Percentiles rank a stretch among this genome's conserved stretches.
Evolutionary conservation across 2,113 vertebrate species (phyloP).

Genomic region (Oncorhynchus gorbuscha): DNA sequence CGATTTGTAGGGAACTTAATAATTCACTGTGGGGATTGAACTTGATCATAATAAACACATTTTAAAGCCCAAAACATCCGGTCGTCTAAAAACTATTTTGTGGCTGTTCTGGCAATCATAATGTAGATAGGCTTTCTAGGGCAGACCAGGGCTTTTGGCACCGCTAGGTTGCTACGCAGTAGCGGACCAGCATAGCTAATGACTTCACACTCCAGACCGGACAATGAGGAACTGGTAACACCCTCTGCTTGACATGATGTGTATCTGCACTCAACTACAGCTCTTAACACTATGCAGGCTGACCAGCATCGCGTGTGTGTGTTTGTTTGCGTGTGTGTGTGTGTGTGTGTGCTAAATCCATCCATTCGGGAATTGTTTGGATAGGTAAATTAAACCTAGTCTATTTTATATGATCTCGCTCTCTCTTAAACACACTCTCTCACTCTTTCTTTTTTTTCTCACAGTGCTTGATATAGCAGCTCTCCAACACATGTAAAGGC

Average conservation of each 20-base stretch:
- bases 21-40: too few relatives aligned
- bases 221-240: not conserved
- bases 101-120: too few relatives aligned
- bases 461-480: conserved; percentile 13
- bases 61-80: too few relatives aligned
- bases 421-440: too few relatives aligned
- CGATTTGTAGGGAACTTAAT: too few relatives aligned
- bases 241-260: not conserved
- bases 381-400: conserved; percentile 52
- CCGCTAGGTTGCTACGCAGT: too few relatives aligned
- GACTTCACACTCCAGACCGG: too few relatives aligned
- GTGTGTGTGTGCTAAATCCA: conserved; percentile 21
- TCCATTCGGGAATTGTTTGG: conserved; percentile 37
- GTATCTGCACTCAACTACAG: conserved; percentile 38
- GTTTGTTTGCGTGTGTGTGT: conserved; percentile 4
- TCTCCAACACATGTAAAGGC: conserved; percentile 21
- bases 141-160: not conserved
- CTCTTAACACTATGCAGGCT: conserved; percentile 16
- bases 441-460: too few relatives aligned
- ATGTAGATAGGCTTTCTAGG: not conserved
- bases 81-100: too few relatives aligned
- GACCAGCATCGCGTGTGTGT: conserved; percentile 16
- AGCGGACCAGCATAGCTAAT: too few relatives aligned
- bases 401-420: conserved; percentile 37
- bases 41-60: too few relatives aligned